These are phyloP conservation scores for Eubasilissa splendida DNA, from an alignment of 2,888 invertebrate genomes.

Conservation along the genomic window DNA sequence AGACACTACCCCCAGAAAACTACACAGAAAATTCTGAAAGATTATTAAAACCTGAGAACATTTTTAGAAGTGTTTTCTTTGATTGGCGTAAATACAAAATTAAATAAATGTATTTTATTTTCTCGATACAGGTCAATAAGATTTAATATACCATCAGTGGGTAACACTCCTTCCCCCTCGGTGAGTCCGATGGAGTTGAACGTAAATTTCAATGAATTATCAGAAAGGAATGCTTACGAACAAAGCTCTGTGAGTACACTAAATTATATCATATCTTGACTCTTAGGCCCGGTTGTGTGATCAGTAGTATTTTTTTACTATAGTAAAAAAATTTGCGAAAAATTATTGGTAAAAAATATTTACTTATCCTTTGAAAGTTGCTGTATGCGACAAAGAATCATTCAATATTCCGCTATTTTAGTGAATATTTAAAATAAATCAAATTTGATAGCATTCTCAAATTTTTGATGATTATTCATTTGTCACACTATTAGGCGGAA, in stretches of 20 bases:
- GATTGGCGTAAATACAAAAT: not conserved
- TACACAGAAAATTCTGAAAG: not conserved
- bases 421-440: too few relatives aligned
- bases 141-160: constrained; percentile 55
- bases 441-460: too few relatives aligned
- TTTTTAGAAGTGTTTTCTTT: too few relatives aligned
- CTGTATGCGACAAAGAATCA: too few relatives aligned
- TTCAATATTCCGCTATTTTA: too few relatives aligned
- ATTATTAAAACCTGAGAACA: not conserved
- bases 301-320: too few relatives aligned
- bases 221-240: not conserved
- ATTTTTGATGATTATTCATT: too few relatives aligned
- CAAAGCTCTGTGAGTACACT: not conserved
- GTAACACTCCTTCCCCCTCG: constrained; percentile 51
- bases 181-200: constrained; percentile 50
- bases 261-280: not conserved
- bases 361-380: too few relatives aligned
- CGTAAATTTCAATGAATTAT: constrained; percentile 39
- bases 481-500: too few relatives aligned
- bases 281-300: too few relatives aligned
- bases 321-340: not conserved
- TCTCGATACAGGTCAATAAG: constrained; percentile 52
- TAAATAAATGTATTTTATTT: not conserved
- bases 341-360: too few relatives aligned
- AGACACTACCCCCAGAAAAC: too few relatives aligned